Conservation (phyloP, 2,113 vertebrate species). For the Dasypus novemcinctus region DNA sequence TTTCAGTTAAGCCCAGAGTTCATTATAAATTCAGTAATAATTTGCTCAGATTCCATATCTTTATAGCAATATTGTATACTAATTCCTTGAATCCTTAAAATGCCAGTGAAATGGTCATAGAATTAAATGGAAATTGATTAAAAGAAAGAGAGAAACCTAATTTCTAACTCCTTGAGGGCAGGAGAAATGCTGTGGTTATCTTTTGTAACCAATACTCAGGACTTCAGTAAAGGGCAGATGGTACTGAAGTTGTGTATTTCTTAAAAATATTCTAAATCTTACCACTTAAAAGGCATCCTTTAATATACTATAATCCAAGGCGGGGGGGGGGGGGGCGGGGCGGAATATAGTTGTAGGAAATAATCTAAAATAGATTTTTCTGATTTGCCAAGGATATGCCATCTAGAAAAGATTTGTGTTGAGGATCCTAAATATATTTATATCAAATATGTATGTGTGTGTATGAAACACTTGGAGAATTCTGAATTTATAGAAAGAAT, state of each 20-base stretch:
- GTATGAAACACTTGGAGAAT: neutral
- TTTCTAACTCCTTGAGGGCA: neutral
- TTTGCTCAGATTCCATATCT: neutral
- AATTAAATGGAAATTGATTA: neutral
- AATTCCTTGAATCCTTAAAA: conserved; percentile 23
- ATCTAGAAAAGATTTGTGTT: neutral
- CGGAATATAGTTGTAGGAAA: neutral
- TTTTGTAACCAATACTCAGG: neutral
- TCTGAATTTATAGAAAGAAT: neutral
- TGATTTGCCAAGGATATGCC: neutral
- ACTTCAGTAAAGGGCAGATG: neutral
- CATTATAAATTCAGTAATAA: neutral
- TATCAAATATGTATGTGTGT: neutral
- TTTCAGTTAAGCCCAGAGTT: conserved; percentile 20
- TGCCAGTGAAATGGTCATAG: neutral
- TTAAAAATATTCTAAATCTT: neutral
- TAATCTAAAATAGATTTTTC: neutral
- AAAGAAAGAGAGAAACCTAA: neutral
- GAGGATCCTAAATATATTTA: neutral
- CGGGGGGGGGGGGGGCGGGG: no score
- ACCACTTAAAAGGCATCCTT: neutral
- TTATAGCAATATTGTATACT: neutral
- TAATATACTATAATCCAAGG: neutral
- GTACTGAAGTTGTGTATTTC: neutral
- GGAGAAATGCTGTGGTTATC: neutral